Percentiles rank a stretch among this genome's conserved stretches.
Evolutionary conservation across 2,797 vertebrate species (phyloP).

Genomic region (Macroramphosus scolopax): DNA sequence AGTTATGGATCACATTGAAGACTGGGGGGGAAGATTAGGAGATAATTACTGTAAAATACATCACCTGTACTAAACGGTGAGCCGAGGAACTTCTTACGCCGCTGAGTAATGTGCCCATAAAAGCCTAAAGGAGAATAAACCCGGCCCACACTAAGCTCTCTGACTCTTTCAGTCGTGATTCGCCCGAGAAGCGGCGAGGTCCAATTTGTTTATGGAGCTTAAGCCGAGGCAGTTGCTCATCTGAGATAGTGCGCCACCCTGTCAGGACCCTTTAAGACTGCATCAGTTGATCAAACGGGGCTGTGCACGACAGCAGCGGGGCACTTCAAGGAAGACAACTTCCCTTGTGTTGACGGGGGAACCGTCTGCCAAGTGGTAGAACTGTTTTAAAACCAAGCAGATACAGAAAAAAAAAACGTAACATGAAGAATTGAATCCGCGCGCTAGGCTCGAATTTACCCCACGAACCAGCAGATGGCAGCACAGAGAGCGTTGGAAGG

Average conservation of each 20-base stretch:
- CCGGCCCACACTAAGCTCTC: conserved; percentile 50
- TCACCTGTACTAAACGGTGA: conserved; percentile 67
- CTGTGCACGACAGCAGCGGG: conserved; percentile 26
- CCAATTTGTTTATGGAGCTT: conserved; percentile 69
- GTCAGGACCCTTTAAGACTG: conserved; percentile 60
- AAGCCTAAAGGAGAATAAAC: conserved; percentile 61
- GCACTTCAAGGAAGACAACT: conserved; percentile 26
- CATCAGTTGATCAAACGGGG: conserved; percentile 60
- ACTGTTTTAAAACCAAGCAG: conserved; percentile 54
- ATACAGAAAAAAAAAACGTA: conserved; percentile 23
- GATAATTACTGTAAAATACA: conserved; percentile 70
- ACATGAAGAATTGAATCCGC: conserved; percentile 31
- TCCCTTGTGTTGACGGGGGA: conserved; percentile 35
- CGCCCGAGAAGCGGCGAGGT: conserved; percentile 35
- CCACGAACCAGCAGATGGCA: conserved; percentile 47
- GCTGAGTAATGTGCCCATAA: conserved; percentile 69
- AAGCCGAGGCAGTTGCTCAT: conserved; percentile 52
- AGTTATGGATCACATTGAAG: conserved; percentile 49
- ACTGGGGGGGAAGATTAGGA: conserved; percentile 55
- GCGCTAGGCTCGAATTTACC: conserved; percentile 29
- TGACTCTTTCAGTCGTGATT: conserved; percentile 54
- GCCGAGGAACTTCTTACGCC: conserved; percentile 42
- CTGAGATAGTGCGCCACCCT: conserved; percentile 58
- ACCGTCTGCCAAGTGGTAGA: conserved; percentile 56
- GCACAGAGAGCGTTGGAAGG: conserved; percentile 31